Evolutionary conservation across 2,888 invertebrate genomes (phyloP).

Genomic region (Drosophila fungiperda): DNA sequence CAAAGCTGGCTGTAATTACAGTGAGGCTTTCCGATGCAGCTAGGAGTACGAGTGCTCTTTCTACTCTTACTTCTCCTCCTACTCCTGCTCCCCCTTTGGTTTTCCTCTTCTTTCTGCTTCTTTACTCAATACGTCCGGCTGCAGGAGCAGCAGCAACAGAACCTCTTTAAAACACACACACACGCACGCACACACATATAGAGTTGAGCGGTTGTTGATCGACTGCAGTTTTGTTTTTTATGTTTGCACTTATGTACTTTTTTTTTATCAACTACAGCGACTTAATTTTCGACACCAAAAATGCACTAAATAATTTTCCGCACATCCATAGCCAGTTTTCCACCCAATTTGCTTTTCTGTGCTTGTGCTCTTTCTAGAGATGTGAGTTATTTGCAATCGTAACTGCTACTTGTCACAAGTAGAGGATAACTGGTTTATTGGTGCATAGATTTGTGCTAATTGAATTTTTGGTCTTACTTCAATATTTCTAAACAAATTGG

Average conservation of each 20-base stretch:
- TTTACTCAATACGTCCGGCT: slow-evolving; percentile 46
- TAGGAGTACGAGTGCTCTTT: slow-evolving; percentile 44
- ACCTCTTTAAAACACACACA: slow-evolving; percentile 22
- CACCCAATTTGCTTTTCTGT: slow-evolving; percentile 70
- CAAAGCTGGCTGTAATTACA: slow-evolving; percentile 73
- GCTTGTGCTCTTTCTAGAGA: slow-evolving; percentile 48
- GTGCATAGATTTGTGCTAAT: neutral
- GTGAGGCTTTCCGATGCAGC: slow-evolving; percentile 57
- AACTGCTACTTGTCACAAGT: slow-evolving; percentile 24
- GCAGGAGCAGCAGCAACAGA: slow-evolving; percentile 47
- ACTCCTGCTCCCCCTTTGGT: slow-evolving; percentile 17
- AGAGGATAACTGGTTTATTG: neutral
- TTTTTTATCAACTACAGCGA: slow-evolving; percentile 21
- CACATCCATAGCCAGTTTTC: slow-evolving; percentile 64
- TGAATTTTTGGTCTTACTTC: neutral
- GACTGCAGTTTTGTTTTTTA: slow-evolving; percentile 10
- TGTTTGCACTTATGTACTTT: slow-evolving; percentile 20
- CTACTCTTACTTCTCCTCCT: slow-evolving; percentile 31
- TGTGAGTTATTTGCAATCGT: slow-evolving; percentile 21
- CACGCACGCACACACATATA: slow-evolving; percentile 12
- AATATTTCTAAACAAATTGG: neutral
- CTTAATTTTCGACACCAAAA: slow-evolving; percentile 31
- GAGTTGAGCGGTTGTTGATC: slow-evolving; percentile 3
- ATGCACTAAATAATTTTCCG: slow-evolving; percentile 61
- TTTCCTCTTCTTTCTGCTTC: slow-evolving; percentile 30